Base-by-base conservation (phyloP, 2,888 invertebrate genomes). In the Callyntrura sp. region DNA sequence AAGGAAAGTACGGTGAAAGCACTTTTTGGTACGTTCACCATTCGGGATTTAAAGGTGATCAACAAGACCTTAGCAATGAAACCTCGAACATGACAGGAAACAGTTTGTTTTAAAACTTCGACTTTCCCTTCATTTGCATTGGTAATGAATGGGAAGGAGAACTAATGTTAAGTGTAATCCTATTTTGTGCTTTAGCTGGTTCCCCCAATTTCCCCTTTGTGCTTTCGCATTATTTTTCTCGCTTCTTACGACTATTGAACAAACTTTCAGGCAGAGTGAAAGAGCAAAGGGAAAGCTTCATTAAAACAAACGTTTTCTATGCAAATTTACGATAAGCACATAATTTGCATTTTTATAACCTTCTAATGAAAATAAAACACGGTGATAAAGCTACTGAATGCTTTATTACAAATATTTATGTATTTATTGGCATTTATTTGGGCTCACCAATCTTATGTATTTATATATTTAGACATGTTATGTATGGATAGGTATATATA, bases 391-490 rank as follows among this genome's bases (percentile, higher is more conserved):
- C 60, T 1, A 81, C 23, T n/a, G 12, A 23, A 3, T 60, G 68
- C 65, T 70, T 88, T 84, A 83, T 83, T 88, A 88, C 83, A 88
- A 88, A 51, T 76, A 78, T 85, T 83, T 85, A 85, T 85, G 48
- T 85, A 84, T 88, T 88, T 85, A 88, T 88, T 88, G 88, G 88
- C 88, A 88, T 84, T 78, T 88, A 88, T 88, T 88, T 88, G 88
- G 88, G 84, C 83, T 84, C 83, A 84, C 73, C 83, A 48, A n/a
- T 62, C 43, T 48, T 83, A 60, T n/a, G n/a, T n/a, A n/a, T n/a
- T n/a, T n/a, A n/a, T n/a, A n/a, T 81, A 48, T 65, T 48, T 17
- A 20, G 25, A 17, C 9, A 25, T n/a, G 14, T 65, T 48, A 65
- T 83, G 48, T 65, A 48, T 65, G 25, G 6, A 14, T 48, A 76